Conservation (phyloP, 2,888 invertebrate species). For the Netelia fuscicornis region DNA sequence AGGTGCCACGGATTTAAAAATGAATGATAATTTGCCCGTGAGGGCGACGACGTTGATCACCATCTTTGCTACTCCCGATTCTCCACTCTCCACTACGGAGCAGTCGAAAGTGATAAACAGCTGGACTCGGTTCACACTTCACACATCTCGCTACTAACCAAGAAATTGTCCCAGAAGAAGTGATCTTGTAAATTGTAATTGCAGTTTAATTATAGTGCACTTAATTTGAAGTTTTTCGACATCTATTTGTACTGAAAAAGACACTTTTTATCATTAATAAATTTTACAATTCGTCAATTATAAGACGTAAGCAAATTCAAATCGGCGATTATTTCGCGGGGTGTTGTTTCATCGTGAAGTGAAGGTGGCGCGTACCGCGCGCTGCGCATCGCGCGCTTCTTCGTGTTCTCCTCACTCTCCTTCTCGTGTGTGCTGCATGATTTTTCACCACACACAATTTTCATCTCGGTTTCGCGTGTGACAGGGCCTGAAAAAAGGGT, state of each 20-base stretch:
- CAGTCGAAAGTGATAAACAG: conserved; percentile 7
- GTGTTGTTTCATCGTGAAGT: not conserved
- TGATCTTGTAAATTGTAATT: not conserved
- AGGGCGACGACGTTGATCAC: conserved; percentile 47
- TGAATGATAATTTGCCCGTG: conserved; percentile 51
- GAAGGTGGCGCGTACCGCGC: not conserved
- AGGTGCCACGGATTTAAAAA: conserved; percentile 42
- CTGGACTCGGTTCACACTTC: conserved; percentile 9
- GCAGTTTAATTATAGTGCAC: not conserved
- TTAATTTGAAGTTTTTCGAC: no score
- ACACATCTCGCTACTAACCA: not conserved
- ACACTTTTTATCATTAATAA: not conserved
- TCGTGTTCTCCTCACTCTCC: not conserved
- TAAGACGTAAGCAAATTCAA: not conserved
- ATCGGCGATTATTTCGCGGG: not conserved
- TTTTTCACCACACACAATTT: conserved; percentile 16
- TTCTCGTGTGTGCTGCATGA: not conserved
- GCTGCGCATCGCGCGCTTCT: conserved; percentile 28
- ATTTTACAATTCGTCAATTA: not conserved
- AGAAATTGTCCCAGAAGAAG: not conserved
- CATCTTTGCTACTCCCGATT: conserved; percentile 36
- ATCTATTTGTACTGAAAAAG: no score
- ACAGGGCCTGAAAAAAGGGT: not conserved
- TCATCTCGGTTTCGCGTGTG: conserved; percentile 32
- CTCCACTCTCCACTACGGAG: not conserved